These are phyloP conservation scores for Dipus sagitta DNA, from an alignment of 2,797 vertebrate genomes.

Conservation along the genomic window DNA sequence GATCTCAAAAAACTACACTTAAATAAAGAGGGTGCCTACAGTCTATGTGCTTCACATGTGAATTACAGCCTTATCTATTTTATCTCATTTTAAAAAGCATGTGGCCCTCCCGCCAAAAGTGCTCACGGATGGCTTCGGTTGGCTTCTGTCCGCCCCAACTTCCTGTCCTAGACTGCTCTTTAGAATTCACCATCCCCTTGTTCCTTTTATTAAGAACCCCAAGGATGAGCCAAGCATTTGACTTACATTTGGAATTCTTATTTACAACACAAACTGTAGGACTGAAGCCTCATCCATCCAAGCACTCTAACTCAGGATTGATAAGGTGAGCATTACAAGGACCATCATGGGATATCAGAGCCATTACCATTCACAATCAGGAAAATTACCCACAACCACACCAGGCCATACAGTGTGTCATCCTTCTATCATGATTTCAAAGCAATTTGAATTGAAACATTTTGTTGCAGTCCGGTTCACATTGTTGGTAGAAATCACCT, in stretches of 20 bases:
- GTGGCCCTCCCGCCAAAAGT: neutral
- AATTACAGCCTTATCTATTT: constrained; percentile 55
- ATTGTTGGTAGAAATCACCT: too few relatives aligned
- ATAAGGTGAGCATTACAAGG: neutral
- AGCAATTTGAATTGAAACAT: constrained; percentile 46
- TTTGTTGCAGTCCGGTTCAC: too few relatives aligned
- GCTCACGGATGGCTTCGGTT: neutral
- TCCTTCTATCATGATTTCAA: constrained; percentile 23
- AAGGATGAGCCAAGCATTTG: constrained; percentile 25
- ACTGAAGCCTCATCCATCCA: neutral
- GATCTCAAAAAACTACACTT: constrained; percentile 49
- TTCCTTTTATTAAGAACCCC: constrained; percentile 19
- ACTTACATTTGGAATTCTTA: constrained; percentile 4
- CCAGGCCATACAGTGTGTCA: neutral
- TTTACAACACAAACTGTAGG: neutral
- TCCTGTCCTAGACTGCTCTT: constrained; percentile 1
- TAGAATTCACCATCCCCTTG: constrained; percentile 21
- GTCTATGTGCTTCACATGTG: neutral
- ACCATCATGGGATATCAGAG: neutral
- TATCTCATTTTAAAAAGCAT: constrained; percentile 42
- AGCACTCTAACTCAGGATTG: neutral
- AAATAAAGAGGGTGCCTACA: constrained; percentile 47
- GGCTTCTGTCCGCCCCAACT: neutral
- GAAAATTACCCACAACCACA: neutral
- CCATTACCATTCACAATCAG: neutral